A percentile compares a stretch with the other conserved stretches of the same genome.
phyloP scores from a whole-genome alignment of 2,113 vertebrate species.

The Pituophis catenifer region DNA sequence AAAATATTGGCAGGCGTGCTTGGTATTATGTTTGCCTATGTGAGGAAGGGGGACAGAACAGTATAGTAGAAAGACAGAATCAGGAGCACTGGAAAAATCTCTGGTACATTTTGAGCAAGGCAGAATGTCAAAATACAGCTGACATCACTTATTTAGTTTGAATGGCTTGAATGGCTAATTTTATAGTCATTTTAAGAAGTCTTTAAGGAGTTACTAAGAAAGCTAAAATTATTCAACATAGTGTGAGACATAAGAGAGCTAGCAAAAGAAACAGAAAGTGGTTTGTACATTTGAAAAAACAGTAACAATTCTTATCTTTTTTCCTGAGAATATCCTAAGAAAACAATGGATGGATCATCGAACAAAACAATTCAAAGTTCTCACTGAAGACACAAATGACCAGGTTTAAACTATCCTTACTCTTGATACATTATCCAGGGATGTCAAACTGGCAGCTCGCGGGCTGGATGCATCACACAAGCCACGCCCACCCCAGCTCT shows the following conservation, averaged over 20 bases:
- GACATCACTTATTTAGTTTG: background rate
- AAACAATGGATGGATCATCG: background rate
- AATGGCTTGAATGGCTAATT: background rate
- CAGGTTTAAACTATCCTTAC: background rate
- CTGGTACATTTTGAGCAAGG: background rate
- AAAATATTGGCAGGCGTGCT: too few relatives aligned
- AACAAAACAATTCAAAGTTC: background rate
- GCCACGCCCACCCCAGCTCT: too few relatives aligned
- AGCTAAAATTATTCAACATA: background rate
- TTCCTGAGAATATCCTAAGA: background rate
- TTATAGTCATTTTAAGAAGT: background rate
- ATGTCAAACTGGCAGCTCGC: too few relatives aligned
- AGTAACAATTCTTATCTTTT: background rate
- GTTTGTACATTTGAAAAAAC: background rate
- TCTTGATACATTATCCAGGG: background rate
- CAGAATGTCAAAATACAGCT: background rate
- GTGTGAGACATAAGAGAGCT: background rate
- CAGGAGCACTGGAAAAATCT: background rate
- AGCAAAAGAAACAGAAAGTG: background rate
- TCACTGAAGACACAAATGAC: background rate
- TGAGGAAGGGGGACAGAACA: too few relatives aligned
- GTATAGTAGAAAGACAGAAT: background rate
- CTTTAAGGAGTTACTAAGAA: background rate
- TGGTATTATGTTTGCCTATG: too few relatives aligned
- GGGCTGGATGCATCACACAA: too few relatives aligned